A percentile compares a stretch with the other conserved stretches of the same genome.
phyloP scores from a whole-genome alignment of 2,113 vertebrate species.

The Butorides virescens region DNA sequence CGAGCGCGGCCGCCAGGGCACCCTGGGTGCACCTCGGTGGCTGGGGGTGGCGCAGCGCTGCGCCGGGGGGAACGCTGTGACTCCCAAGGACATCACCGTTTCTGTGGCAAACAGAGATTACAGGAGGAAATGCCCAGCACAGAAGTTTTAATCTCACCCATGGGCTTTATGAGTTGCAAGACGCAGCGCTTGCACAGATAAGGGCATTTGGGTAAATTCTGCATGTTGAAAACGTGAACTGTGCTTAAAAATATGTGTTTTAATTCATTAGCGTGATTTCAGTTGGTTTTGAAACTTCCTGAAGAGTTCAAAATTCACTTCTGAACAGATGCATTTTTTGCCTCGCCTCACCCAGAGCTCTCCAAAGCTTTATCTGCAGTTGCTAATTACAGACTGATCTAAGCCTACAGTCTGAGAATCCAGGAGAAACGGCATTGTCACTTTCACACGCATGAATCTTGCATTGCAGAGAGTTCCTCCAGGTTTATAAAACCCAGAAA shows the following conservation, averaged over 20 bases:
- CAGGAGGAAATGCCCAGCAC: neutral
- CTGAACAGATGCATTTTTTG: neutral
- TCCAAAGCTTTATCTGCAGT: neutral
- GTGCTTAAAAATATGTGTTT: neutral
- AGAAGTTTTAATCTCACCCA: neutral
- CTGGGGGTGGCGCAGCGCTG: neutral
- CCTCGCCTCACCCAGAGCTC: neutral
- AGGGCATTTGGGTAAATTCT: neutral
- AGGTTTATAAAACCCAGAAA: neutral
- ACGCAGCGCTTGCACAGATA: neutral
- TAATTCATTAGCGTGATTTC: neutral
- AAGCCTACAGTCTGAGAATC: neutral
- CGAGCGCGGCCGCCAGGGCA: neutral
- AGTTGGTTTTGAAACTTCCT: neutral
- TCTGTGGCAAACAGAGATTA: neutral
- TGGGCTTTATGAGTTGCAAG: neutral
- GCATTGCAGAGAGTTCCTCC: neutral
- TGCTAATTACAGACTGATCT: neutral
- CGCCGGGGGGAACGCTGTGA: neutral
- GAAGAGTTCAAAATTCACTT: neutral
- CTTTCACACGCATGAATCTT: fast-evolving
- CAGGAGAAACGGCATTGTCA: neutral
- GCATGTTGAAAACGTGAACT: neutral
- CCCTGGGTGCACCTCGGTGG: neutral
- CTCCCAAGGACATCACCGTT: neutral